Base-by-base conservation (phyloP, 2,797 vertebrate species). In the Rhynchotus rufescens region DNA sequence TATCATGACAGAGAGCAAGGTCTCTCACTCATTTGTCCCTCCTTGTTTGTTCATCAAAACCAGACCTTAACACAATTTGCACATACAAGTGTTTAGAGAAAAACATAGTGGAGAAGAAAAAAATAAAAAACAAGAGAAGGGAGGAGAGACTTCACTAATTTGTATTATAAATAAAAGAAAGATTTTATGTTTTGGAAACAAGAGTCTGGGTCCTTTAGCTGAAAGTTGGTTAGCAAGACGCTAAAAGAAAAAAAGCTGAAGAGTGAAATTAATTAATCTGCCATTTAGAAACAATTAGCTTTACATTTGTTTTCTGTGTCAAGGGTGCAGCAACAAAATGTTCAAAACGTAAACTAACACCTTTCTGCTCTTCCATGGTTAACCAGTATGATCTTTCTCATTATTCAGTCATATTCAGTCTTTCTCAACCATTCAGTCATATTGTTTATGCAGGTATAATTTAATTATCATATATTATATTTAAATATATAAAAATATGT, bases 1-100 rank as follows among this genome's bases (percentile, higher is more conserved):
- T 9, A 11, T 4, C 0, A 0, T 65, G 74, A 66, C 13, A 11
- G 12, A 2, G 0, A 0, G 22, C 19, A 91, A 61, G 74, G 44
- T 85, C 77, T 62, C 4, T 7, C 13, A 25, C 59, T 56, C 54
- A 5, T n/a, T 32, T 85, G 92, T 23, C 47, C 86, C 88, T 59
- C 17, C 64, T n/a, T 49, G n/a, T 15, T 67, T 34, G 40, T 62
- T 72, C 61, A 83, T 82, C 92, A 78, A 83, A 93, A 32, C 26
- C 36, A 60, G 47, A 28, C 45, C 34, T 16, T 49, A 25, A 69
- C 72, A 76, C 36, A 74, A 6, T 54, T 49, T 42, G 76, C 22
- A 16, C 9, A 7, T 64, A 56, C 42, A 72, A 92, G 51, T 76
- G 84, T 77, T 95, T 83, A 74, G 59, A 86, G 78, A 72, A 80